These are phyloP conservation scores for Tetragonisca angustula DNA, from an alignment of 2,888 invertebrate species.

Conservation along the genomic window DNA sequence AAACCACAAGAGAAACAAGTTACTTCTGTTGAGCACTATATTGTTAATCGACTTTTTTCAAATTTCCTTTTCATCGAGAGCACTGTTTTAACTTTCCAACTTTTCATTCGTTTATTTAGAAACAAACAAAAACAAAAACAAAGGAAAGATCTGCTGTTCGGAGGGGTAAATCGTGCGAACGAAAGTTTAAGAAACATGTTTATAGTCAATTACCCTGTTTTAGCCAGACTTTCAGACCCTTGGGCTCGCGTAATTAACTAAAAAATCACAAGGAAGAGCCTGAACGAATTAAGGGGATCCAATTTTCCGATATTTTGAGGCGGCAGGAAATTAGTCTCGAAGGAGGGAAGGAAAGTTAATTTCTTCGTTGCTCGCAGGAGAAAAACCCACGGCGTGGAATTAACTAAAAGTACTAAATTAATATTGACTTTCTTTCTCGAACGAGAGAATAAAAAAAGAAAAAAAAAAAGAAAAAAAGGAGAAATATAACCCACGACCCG, in stretches of 20 bases:
- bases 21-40: too few relatives aligned
- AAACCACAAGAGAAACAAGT: too few relatives aligned
- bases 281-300: constrained; percentile 19
- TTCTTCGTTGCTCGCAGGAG: constrained; percentile 7
- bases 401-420: constrained; percentile 22
- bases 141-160: too few relatives aligned
- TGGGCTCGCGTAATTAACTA: constrained; percentile 10
- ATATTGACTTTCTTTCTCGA: constrained; percentile 12
- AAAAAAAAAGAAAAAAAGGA: neutral
- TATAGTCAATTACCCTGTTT: neutral
- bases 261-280: constrained; percentile 19
- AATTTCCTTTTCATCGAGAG: too few relatives aligned
- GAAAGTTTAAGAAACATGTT: constrained; percentile 4
- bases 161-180: neutral
- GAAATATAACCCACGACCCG: neutral
- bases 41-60: too few relatives aligned
- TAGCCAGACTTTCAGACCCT: constrained; percentile 2
- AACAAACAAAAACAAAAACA: too few relatives aligned
- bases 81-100: too few relatives aligned
- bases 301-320: constrained; percentile 35
- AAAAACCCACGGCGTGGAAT: neutral
- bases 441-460: too few relatives aligned
- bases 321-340: constrained; percentile 31
- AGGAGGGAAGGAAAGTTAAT: constrained; percentile 24
- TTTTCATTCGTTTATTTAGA: too few relatives aligned